phyloP scores from a whole-genome alignment of 1,140 invertebrate genomes.

The Aradophagus sp. region DNA sequence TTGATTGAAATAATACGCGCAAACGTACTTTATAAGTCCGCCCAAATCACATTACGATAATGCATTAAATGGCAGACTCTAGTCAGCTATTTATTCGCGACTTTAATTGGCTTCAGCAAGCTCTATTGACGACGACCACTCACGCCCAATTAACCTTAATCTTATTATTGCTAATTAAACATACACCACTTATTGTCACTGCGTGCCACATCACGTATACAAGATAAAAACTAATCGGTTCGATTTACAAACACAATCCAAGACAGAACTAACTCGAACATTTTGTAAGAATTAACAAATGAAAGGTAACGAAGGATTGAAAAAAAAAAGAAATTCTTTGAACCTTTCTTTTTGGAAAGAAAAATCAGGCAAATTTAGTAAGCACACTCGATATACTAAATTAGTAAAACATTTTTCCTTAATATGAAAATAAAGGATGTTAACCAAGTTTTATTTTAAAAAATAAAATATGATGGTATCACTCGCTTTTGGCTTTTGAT shows the following conservation, averaged over 20 bases:
- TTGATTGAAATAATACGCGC: constrained; percentile 50
- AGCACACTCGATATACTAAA: no score
- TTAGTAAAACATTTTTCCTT: no score
- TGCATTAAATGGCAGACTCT: constrained; percentile 29
- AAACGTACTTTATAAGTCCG: constrained; percentile 42
- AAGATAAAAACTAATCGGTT: constrained; percentile 41
- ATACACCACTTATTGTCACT: constrained; percentile 58
- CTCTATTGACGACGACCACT: constrained; percentile 55
- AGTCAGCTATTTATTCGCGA: constrained; percentile 52
- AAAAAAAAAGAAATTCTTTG: no score
- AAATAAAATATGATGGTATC: no score
- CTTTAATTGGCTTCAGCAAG: constrained; percentile 52
- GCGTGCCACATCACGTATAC: constrained; percentile 37
- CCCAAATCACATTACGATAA: constrained; percentile 48
- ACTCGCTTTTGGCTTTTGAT: no score
- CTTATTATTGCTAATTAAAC: constrained; percentile 60
- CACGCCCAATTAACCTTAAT: constrained; percentile 57
- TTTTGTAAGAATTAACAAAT: constrained; percentile 6
- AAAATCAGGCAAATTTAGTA: no score
- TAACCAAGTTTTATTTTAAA: no score
- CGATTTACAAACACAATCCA: constrained; percentile 12
- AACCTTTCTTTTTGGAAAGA: no score
- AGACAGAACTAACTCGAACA: constrained; percentile 2
- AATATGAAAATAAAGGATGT: no score
- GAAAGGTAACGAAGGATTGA: no score